phyloP scores from a whole-genome alignment of 64 coral and sea anemone genomes.

The Hydrozoanthus tunicans region DNA sequence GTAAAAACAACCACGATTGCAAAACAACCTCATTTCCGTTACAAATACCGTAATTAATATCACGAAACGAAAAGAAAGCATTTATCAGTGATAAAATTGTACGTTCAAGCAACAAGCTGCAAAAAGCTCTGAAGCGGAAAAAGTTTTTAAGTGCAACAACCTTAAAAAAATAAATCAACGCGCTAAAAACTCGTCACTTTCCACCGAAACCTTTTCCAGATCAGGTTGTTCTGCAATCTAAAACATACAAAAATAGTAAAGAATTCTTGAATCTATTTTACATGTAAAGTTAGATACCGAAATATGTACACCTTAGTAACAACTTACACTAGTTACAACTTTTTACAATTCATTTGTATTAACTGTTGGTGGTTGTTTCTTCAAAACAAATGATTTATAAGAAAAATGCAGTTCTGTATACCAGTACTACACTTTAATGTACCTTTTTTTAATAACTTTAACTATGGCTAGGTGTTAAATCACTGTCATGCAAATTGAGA shows the following conservation, averaged over 20 bases:
- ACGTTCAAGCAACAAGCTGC: not conserved
- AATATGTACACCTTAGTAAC: not conserved
- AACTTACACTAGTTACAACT: not conserved
- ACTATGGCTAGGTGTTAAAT: too few relatives aligned
- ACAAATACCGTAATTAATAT: not conserved
- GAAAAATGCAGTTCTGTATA: not conserved
- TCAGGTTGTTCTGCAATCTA: constrained; percentile 14
- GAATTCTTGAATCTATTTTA: not conserved
- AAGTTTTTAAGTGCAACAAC: not conserved
- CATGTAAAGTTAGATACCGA: not conserved
- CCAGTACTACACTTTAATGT: too few relatives aligned
- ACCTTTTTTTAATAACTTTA: too few relatives aligned
- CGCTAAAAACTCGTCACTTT: not conserved
- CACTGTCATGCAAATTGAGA: too few relatives aligned
- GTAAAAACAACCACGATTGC: constrained; percentile 33
- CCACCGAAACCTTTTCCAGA: not conserved
- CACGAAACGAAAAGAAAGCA: not conserved
- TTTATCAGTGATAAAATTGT: not conserved
- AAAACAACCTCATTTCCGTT: constrained; percentile 6
- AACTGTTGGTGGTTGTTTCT: not conserved
- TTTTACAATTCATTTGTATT: not conserved
- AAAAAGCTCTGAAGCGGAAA: not conserved
- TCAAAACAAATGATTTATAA: not conserved
- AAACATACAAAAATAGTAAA: constrained; percentile 37
- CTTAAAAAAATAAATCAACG: not conserved